Evolutionary conservation across 1,140 invertebrate genomes (phyloP), one percentile per base, ranked within the genome.

Genomic region (Bactericera cockerelli): DNA sequence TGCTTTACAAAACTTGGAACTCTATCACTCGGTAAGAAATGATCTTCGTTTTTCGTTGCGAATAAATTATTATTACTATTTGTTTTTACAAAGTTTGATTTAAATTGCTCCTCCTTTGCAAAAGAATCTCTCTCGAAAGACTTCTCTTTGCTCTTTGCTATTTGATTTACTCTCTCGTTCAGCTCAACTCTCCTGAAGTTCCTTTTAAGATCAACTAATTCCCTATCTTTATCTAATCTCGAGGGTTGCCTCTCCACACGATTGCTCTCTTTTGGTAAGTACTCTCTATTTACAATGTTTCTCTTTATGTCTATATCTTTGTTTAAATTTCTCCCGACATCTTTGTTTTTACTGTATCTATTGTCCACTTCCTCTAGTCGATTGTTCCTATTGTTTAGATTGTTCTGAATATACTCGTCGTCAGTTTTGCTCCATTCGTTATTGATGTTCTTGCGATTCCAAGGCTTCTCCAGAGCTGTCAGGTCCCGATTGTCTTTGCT

Each of bases 251-350:
- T 49, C 19, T 49, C 42, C 3, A 49, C n/a, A 10, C 42, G n/a
- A n/a, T 49, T 49, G 8, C n/a, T 22, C n/a, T 49, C 42, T 49
- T 49, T 49, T 4, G 42, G 22, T 22, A 49, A 19, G 22, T 49
- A 49, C 22, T 49, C 42, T 22, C 22, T 49, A 49, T 49, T 49
- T 49, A 49, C 42, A 49, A 49, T 49, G 22, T 49, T 49, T 49
- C 22, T 49, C 42, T 19, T 49, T 6, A 49, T 19, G 22, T 49
- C 42, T 22, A 19, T 49, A n/a, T 49, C 42, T n/a, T 16, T 49
- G 42, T 19, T 49, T 49, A 49, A 4, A 31, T 31, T 31, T 22
- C 42, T 49, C 4, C 22, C 3, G 19, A n/a, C 22, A n/a, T 49
- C 42, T n/a, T 49, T 49, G 42, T 49, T 49, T 8, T 49, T 49